Conservation (phyloP, 2,888 invertebrate species). For the Oxystoma pomonae region DNA sequence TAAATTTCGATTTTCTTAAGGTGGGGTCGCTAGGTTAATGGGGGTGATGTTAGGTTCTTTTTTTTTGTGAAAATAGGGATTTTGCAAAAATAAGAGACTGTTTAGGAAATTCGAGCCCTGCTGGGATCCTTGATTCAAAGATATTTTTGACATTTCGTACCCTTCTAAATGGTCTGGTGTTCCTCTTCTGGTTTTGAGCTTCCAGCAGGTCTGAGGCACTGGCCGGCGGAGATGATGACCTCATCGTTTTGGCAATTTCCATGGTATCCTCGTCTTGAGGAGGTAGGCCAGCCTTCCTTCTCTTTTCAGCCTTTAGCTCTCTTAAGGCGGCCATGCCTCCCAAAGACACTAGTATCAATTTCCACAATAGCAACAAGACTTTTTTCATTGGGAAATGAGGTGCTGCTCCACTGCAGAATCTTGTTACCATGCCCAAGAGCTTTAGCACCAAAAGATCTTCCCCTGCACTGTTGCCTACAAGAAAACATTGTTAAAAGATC, state of each 20-base stretch:
- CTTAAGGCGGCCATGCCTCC: slow-evolving; percentile 87
- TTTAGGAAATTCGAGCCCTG: too few relatives aligned
- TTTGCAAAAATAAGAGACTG: too few relatives aligned
- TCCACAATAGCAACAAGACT: slow-evolving; percentile 88
- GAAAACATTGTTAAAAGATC: too few relatives aligned
- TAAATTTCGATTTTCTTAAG: too few relatives aligned
- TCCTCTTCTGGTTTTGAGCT: slow-evolving; percentile 75
- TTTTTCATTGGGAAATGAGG: slow-evolving; percentile 99
- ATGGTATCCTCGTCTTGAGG: slow-evolving; percentile 88
- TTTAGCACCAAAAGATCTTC: slow-evolving; percentile 87
- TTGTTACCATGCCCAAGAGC: slow-evolving; percentile 92
- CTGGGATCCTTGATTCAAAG: too few relatives aligned
- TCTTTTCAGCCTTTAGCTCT: slow-evolving; percentile 66
- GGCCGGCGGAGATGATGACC: slow-evolving; percentile 92
- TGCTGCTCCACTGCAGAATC: slow-evolving; percentile 91
- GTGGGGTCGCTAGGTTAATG: too few relatives aligned
- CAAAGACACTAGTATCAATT: slow-evolving; percentile 84
- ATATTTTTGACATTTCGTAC: too few relatives aligned
- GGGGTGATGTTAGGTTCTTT: too few relatives aligned
- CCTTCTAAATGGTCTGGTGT: slow-evolving; percentile 66
- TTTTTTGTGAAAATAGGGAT: too few relatives aligned
- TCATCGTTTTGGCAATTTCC: slow-evolving; percentile 89
- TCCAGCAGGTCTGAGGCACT: slow-evolving; percentile 87
- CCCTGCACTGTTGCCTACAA: slow-evolving; percentile 53
- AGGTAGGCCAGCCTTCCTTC: slow-evolving; percentile 67